Evolutionary conservation across 2,888 invertebrate genomes (phyloP).

Genomic region (Cryptophagus acutangulus): DNA sequence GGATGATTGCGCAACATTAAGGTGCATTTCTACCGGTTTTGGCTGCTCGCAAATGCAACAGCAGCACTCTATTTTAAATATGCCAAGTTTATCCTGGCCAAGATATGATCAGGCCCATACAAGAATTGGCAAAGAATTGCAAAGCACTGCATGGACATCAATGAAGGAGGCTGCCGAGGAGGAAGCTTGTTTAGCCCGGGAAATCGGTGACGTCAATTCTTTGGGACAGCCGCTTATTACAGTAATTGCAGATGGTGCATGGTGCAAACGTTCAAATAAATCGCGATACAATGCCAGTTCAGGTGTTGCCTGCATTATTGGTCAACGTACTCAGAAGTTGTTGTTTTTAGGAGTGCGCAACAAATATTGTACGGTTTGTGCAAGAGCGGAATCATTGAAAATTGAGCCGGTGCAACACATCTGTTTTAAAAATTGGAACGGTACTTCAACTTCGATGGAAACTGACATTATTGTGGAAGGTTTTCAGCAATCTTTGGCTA

Average conservation of each 20-base stretch:
- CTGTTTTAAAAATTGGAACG: conserved; percentile 38
- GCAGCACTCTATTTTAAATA: conserved; percentile 4
- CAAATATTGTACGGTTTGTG: conserved; percentile 35
- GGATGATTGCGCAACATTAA: conserved; percentile 2
- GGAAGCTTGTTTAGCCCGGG: conserved; percentile 23
- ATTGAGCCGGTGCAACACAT: conserved; percentile 21
- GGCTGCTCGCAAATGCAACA: conserved; percentile 10
- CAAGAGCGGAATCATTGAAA: conserved; percentile 22
- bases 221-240: conserved; percentile 26
- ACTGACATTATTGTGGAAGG: conserved; percentile 36
- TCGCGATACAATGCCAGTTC: conserved; percentile 34
- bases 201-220: conserved; percentile 23
- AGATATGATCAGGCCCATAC: conserved; percentile 3
- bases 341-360: conserved; percentile 35
- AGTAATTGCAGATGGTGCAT: conserved; percentile 33
- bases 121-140: conserved; percentile 1
- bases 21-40: conserved; percentile 9
- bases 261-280: conserved; percentile 29
- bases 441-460: conserved; percentile 38
- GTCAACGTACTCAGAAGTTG: conserved; percentile 25
- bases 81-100: conserved; percentile 13
- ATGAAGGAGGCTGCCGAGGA: conserved; percentile 19
- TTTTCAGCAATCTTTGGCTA: conserved; percentile 29
- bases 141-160: conserved; percentile 3
- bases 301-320: conserved; percentile 25